Conservation (phyloP, 2,113 vertebrate genomes). For the Kryptolebias marmoratus region DNA sequence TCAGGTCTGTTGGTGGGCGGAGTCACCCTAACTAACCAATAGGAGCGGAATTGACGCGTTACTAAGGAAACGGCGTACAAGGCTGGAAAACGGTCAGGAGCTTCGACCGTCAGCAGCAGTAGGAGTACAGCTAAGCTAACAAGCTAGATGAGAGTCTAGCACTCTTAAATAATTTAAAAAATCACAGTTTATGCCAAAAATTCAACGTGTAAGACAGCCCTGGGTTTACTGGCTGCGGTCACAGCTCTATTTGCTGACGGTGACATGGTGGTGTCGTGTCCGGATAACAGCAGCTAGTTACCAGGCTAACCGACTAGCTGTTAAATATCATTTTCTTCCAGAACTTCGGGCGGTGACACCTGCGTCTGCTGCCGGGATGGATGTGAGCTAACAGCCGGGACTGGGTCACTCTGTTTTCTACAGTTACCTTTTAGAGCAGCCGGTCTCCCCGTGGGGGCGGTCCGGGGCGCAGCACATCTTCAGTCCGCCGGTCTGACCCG, state of each 20-base stretch:
- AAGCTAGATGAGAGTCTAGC: not conserved
- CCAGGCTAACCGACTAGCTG: too few relatives aligned
- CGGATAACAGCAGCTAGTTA: too few relatives aligned
- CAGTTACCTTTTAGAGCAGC: not conserved
- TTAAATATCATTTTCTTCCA: not conserved
- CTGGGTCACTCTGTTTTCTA: not conserved
- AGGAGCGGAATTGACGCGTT: slow-evolving; percentile 28
- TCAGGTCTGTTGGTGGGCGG: slow-evolving; percentile 11
- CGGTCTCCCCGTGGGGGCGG: not conserved
- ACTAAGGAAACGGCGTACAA: slow-evolving; percentile 62
- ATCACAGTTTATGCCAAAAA: not conserved
- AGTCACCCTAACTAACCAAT: slow-evolving; percentile 31
- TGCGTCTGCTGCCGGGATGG: slow-evolving; percentile 19
- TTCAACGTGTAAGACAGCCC: not conserved
- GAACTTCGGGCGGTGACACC: not conserved
- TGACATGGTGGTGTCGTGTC: too few relatives aligned
- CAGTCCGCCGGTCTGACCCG: slow-evolving; percentile 8
- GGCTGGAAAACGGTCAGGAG: not conserved
- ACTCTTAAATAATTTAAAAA: not conserved
- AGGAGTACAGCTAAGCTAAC: slow-evolving; percentile 12
- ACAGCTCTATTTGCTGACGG: too few relatives aligned
- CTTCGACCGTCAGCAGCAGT: not conserved
- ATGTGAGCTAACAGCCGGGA: slow-evolving; percentile 21
- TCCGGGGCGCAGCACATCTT: not conserved
- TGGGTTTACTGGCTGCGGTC: too few relatives aligned